Percentiles rank a stretch among this genome's conserved stretches.
These are phyloP conservation scores for Lithobates pipiens DNA, from an alignment of 2,797 vertebrate genomes.

Conservation along the genomic window DNA sequence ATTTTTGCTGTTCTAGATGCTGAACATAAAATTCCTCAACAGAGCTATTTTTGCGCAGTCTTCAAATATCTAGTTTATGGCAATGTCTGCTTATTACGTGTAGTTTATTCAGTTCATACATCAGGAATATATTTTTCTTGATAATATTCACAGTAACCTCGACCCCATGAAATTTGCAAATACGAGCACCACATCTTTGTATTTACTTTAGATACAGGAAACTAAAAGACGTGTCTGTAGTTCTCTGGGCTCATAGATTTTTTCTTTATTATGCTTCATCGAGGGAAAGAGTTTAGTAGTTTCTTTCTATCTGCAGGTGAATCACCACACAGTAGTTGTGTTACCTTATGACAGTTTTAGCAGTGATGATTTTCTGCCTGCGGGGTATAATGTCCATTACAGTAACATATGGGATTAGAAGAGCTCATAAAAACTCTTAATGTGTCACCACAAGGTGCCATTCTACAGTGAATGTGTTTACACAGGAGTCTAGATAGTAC, in stretches of 20 bases:
- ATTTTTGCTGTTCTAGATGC: too few species aligned
- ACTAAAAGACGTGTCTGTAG: too few species aligned
- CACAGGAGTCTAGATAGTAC: slow-evolving; percentile 19
- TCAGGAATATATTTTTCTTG: not conserved
- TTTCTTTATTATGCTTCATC: not conserved
- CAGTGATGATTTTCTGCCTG: slow-evolving; percentile 43
- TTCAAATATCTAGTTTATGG: too few species aligned
- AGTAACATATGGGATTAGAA: slow-evolving; percentile 47
- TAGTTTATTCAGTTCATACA: too few species aligned
- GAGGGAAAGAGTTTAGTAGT: not conserved
- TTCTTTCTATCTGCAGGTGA: slow-evolving; percentile 29
- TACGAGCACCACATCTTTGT: too few species aligned
- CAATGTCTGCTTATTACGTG: too few species aligned
- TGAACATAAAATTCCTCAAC: too few species aligned
- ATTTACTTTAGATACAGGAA: too few species aligned
- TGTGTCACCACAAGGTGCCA: slow-evolving; percentile 41
- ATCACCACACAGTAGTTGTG: slow-evolving; percentile 1
- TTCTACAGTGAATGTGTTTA: slow-evolving; percentile 43
- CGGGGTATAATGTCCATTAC: slow-evolving; percentile 59
- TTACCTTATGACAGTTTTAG: slow-evolving; percentile 46
- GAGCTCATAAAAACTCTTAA: slow-evolving; percentile 20
- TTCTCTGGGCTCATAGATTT: too few species aligned
- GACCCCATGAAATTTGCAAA: not conserved
- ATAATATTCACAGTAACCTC: not conserved
- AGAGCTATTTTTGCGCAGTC: too few species aligned